Percentiles rank a stretch among this genome's conserved stretches.
Evolutionary conservation across 2,797 vertebrate species (phyloP).

Genomic region (Steatocranus sp.): DNA sequence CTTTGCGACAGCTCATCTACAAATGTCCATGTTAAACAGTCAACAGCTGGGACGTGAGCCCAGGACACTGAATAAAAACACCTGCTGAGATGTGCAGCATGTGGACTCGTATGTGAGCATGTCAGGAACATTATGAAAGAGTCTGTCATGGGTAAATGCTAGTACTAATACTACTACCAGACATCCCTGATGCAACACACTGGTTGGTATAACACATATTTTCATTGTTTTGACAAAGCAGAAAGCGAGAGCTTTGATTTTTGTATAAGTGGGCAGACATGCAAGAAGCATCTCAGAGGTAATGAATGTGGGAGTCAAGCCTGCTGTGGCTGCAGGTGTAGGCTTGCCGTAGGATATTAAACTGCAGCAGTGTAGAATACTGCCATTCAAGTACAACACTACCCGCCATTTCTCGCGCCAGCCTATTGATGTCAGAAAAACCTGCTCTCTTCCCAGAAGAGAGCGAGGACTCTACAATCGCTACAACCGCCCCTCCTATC

Average conservation of each 20-base stretch:
- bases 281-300: conserved; percentile 24
- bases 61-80: conserved; percentile 21
- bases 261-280: conserved; percentile 3
- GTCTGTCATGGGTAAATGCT: conserved; percentile 12
- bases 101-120: conserved; percentile 1
- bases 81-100: conserved; percentile 21
- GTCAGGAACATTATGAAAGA: conserved; percentile 9
- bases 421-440: conserved; percentile 74
- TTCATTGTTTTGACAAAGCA: conserved; percentile 49
- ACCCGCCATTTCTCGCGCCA: conserved; percentile 36
- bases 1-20: conserved; percentile 30
- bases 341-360: conserved; percentile 49
- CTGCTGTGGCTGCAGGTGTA: conserved; percentile 70
- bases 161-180: conserved; percentile 5
- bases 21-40: conserved; percentile 32
- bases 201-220: conserved; percentile 14
- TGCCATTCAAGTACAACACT: neutral
- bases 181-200: conserved; percentile 3
- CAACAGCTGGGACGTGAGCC: conserved; percentile 45
- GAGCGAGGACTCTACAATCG: conserved; percentile 51
- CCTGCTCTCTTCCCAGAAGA: conserved; percentile 76
- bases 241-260: conserved; percentile 19
- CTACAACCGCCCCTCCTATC: conserved; percentile 47
- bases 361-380: conserved; percentile 23
- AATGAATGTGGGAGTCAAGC: conserved; percentile 65